Percentiles rank a stretch among this genome's conserved stretches.
These are phyloP conservation scores for Galago senegalensis DNA, from an alignment of 2,797 vertebrate species.

Conservation along the genomic window DNA sequence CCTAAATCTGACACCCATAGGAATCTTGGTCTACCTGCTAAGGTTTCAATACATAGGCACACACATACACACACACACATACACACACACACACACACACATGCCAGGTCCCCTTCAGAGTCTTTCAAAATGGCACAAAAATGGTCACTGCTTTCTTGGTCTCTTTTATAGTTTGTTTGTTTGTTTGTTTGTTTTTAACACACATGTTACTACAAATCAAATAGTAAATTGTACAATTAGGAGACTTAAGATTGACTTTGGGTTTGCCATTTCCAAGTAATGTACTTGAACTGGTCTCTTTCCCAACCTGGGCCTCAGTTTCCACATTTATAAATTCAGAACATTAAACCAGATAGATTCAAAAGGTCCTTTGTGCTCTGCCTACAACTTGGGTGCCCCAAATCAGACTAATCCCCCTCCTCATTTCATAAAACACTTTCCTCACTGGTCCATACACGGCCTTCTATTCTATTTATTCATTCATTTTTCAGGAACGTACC, in stretches of 20 bases:
- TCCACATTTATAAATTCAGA: not conserved
- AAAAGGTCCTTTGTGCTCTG: not conserved
- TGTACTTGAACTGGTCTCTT: not conserved
- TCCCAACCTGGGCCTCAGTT: not conserved
- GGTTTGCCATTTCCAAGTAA: not conserved
- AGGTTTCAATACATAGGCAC: not conserved
- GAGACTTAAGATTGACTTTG: slow-evolving; percentile 27
- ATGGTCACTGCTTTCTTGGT: not conserved
- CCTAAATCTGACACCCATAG: not conserved
- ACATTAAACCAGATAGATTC: not conserved
- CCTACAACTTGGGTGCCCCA: not conserved
- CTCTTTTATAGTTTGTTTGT: not conserved
- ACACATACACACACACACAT: rapidly evolving
- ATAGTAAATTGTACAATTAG: not conserved
- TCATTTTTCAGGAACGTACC: not conserved
- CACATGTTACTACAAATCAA: not conserved
- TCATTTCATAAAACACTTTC: not conserved
- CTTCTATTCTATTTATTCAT: not conserved
- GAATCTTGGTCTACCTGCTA: not conserved
- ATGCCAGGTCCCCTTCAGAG: not conserved
- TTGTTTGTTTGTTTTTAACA: not conserved
- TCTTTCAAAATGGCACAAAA: slow-evolving; percentile 42
- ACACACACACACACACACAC: no score
- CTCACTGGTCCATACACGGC: not conserved
- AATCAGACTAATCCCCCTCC: not conserved